phyloP scores from a whole-genome alignment of 2,797 vertebrate genomes.

The Psittacula echo region DNA sequence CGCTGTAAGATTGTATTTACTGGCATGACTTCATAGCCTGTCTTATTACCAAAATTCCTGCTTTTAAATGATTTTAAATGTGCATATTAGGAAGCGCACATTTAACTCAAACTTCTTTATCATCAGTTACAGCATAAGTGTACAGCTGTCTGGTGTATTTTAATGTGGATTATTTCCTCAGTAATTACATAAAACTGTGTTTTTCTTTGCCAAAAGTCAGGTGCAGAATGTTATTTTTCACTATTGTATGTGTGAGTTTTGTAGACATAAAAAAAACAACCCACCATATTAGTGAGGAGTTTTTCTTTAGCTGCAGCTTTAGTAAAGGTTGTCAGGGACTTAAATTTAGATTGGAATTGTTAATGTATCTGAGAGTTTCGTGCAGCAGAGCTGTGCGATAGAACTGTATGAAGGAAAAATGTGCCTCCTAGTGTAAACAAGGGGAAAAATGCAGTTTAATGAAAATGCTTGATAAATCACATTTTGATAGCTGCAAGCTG shows the following conservation, averaged over 20 bases:
- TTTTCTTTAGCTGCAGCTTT: background rate
- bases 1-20: background rate
- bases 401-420: slow-evolving; percentile 61
- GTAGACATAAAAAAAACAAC: background rate
- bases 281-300: background rate
- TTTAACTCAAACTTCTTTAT: slow-evolving; percentile 20
- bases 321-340: background rate
- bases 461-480: slow-evolving; percentile 40
- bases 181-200: background rate
- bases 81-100: background rate
- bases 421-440: slow-evolving; percentile 76
- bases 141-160: background rate
- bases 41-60: background rate
- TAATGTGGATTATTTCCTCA: background rate
- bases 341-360: slow-evolving; percentile 14
- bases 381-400: background rate
- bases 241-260: background rate
- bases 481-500: slow-evolving; percentile 59
- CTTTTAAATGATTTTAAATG: background rate
- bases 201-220: background rate
- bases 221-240: background rate
- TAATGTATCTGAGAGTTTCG: background rate
- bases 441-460: slow-evolving; percentile 46
- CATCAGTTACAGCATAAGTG: background rate
- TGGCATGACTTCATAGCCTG: background rate